These are phyloP conservation scores for Dromiciops gliroides DNA, from an alignment of 2,113 vertebrate genomes.

Conservation along the genomic window DNA sequence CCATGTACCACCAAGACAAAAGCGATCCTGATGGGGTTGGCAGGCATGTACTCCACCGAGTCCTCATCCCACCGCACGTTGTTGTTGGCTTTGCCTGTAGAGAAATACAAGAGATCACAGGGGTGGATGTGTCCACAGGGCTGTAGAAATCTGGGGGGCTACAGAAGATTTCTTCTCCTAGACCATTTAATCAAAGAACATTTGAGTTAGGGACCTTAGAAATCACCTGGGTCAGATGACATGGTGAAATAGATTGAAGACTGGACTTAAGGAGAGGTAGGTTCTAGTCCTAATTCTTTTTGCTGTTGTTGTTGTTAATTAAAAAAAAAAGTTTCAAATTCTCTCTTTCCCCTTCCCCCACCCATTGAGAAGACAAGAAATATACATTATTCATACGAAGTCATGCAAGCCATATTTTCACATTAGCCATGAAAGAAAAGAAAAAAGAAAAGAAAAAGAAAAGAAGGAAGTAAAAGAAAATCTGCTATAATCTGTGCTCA, in stretches of 20 bases:
- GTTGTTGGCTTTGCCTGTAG: slow-evolving; percentile 93
- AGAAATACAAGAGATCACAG: slow-evolving; percentile 54
- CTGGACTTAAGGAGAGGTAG: neutral
- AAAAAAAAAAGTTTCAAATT: no score
- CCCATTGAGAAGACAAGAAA: neutral
- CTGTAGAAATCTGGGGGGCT: neutral
- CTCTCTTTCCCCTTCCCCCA: neutral
- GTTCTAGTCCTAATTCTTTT: neutral
- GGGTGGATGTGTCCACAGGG: neutral
- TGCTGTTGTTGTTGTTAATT: neutral
- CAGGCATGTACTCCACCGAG: slow-evolving; percentile 89
- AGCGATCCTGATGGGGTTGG: slow-evolving; percentile 94
- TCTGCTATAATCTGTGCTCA: neutral
- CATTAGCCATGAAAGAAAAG: neutral
- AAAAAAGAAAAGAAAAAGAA: neutral
- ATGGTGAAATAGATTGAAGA: neutral
- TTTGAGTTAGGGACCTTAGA: neutral
- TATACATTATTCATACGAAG: neutral
- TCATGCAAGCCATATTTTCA: neutral
- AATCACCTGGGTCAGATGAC: neutral
- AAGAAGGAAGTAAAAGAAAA: neutral
- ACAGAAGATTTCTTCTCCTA: neutral
- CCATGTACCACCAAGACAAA: slow-evolving; percentile 97
- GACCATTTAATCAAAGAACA: neutral
- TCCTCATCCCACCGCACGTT: slow-evolving; percentile 98